Evolutionary conservation across 2,797 vertebrate species (phyloP).

Genomic region (Oreonectes daqikongensis): DNA sequence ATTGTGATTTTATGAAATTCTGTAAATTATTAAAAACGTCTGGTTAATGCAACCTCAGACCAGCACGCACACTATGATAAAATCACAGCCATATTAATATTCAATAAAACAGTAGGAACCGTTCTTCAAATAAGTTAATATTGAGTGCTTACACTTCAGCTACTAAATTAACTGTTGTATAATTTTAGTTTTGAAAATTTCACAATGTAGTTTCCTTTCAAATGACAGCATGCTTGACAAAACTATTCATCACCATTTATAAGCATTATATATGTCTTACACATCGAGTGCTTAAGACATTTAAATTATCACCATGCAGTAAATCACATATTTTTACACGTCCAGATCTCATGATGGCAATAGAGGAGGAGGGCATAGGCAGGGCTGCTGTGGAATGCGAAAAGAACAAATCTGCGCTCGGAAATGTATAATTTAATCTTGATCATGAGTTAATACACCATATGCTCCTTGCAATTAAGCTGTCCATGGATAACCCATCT

Average conservation of each 20-base stretch:
- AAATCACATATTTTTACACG: slow-evolving; percentile 20
- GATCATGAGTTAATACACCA: slow-evolving; percentile 78
- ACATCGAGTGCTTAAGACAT: neutral
- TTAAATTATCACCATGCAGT: slow-evolving; percentile 19
- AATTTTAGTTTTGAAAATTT: neutral
- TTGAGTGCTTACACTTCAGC: no score
- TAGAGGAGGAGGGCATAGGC: slow-evolving; percentile 27
- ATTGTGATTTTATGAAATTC: no score
- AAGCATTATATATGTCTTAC: neutral
- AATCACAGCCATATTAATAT: no score
- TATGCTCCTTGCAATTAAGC: slow-evolving; percentile 79
- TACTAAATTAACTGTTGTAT: neutral
- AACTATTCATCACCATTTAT: neutral
- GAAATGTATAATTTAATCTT: slow-evolving; percentile 76
- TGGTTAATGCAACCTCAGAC: neutral
- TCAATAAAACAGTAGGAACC: neutral
- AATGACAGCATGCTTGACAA: neutral
- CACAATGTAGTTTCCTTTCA: neutral
- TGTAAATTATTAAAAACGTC: no score
- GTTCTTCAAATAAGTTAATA: no score
- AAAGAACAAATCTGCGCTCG: slow-evolving; percentile 57
- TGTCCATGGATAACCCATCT: slow-evolving; percentile 75
- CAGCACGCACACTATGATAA: neutral
- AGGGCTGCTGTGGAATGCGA: slow-evolving; percentile 39
- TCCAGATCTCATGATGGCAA: slow-evolving; percentile 42